phyloP scores from a whole-genome alignment of 1,140 invertebrate species.

The Metaphire vulgaris region DNA sequence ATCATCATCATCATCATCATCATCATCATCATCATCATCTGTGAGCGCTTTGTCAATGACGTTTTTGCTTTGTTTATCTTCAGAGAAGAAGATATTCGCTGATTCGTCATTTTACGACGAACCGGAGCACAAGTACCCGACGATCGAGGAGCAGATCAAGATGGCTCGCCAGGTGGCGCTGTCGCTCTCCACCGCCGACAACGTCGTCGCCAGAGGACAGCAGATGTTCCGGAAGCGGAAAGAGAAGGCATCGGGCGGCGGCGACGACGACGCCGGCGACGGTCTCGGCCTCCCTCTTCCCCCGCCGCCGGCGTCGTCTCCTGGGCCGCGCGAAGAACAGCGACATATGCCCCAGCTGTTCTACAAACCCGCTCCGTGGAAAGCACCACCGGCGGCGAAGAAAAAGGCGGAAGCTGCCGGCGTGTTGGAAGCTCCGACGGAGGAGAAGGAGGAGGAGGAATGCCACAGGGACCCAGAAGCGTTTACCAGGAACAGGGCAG shows the following conservation, averaged over 20 bases:
- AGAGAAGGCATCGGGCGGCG: slow-evolving; percentile 86
- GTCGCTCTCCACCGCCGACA: slow-evolving; percentile 83
- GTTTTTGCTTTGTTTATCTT: slow-evolving; percentile 53
- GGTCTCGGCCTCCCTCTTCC: no score
- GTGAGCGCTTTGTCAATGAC: neutral
- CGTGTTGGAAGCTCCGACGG: no score
- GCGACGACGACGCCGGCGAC: slow-evolving; percentile 65
- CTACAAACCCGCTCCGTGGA: neutral
- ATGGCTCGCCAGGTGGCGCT: slow-evolving; percentile 80
- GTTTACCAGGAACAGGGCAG: neutral
- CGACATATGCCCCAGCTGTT: slow-evolving; percentile 29
- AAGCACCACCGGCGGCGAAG: neutral
- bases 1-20: no score
- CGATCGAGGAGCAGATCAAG: slow-evolving; percentile 89
- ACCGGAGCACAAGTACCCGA: slow-evolving; percentile 75
- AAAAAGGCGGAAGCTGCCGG: neutral
- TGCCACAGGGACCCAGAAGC: no score
- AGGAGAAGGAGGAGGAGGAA: no score
- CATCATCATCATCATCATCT: no score
- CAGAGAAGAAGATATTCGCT: slow-evolving; percentile 77
- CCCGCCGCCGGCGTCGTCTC: neutral
- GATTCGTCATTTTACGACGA: slow-evolving; percentile 82
- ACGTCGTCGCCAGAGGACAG: slow-evolving; percentile 85
- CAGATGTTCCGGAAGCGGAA: slow-evolving; percentile 91
- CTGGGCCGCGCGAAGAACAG: slow-evolving; percentile 32